Percentiles rank a stretch among this genome's conserved stretches.
phyloP scores from a whole-genome alignment of 2,797 vertebrate species.

The Falco concolor region DNA sequence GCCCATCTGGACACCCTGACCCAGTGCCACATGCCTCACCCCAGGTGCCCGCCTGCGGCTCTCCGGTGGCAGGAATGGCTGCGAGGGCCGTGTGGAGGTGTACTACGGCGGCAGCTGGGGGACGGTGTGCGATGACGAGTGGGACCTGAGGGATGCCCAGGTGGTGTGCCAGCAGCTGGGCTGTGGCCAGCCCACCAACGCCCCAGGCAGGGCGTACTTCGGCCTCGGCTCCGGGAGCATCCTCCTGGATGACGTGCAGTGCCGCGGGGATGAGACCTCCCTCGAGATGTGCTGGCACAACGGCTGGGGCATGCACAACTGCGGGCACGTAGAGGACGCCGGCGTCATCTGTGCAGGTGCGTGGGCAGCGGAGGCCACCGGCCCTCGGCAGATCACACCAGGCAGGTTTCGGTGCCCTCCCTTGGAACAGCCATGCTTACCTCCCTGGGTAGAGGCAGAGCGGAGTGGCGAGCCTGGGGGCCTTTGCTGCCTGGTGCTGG shows the following conservation, averaged over 20 bases:
- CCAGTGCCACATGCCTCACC: too few relatives aligned
- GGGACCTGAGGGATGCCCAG: background rate
- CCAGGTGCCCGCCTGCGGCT: background rate
- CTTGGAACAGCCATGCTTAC: background rate
- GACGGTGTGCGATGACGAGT: constrained; percentile 55
- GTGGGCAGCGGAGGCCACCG: background rate
- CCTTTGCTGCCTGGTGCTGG: background rate
- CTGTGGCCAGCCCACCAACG: background rate
- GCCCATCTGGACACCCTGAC: background rate
- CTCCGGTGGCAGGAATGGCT: background rate
- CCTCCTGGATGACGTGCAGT: constrained; percentile 55
- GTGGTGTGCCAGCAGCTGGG: constrained; percentile 65
- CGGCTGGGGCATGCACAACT: constrained; percentile 62
- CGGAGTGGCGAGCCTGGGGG: background rate
- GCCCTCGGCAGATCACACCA: too few relatives aligned
- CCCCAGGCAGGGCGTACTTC: background rate
- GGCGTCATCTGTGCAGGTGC: constrained; percentile 58
- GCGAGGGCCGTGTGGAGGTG: constrained; percentile 65
- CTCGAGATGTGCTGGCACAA: constrained; percentile 48
- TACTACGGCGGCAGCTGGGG: constrained; percentile 31
- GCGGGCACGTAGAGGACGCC: constrained; percentile 40
- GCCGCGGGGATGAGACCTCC: constrained; percentile 31
- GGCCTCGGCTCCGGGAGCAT: constrained; percentile 4
- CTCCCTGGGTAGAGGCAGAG: background rate
- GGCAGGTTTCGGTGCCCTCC: background rate